Percentiles rank a stretch among this genome's conserved stretches.
Conservation (phyloP, 2,888 invertebrate genomes). For the Venusia cambrica region DNA sequence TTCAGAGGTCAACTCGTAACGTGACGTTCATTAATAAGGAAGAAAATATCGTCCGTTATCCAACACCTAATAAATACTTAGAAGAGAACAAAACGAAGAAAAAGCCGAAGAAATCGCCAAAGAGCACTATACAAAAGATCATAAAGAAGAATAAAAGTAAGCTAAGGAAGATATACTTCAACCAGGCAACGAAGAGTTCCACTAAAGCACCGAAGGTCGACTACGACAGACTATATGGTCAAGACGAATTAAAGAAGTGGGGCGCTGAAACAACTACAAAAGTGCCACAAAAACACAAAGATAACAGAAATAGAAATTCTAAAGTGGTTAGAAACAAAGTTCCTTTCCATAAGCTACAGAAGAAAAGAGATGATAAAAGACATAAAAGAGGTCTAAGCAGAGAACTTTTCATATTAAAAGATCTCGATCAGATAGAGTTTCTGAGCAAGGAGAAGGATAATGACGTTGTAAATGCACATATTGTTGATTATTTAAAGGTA, state of each 20-base stretch:
- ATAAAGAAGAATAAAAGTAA: conserved; percentile 58
- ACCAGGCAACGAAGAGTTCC: conserved; percentile 34
- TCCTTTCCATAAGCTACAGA: conserved; percentile 55
- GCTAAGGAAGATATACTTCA: conserved; percentile 46
- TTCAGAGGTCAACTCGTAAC: conserved; percentile 33
- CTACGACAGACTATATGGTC: conserved; percentile 34
- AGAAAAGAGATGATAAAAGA: conserved; percentile 42
- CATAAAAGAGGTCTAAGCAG: conserved; percentile 43
- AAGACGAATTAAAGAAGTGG: conserved; percentile 33
- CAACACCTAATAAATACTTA: conserved; percentile 39
- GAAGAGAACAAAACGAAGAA: conserved; percentile 43
- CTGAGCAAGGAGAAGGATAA: conserved; percentile 46
- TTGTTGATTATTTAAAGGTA: conserved; percentile 55
- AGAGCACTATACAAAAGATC: conserved; percentile 66
- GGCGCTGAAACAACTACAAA: conserved; percentile 44
- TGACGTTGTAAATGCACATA: conserved; percentile 47
- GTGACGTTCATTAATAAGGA: conserved; percentile 55
- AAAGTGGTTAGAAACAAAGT: conserved; percentile 52
- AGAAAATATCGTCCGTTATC: conserved; percentile 56
- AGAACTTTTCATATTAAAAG: conserved; percentile 51
- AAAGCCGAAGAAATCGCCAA: conserved; percentile 53
- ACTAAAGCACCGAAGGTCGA: conserved; percentile 34
- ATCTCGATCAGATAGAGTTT: conserved; percentile 62
- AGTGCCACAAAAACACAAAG: conserved; percentile 38
- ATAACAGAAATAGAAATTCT: conserved; percentile 41